Base-by-base conservation (phyloP, 2,113 vertebrate species). In the Gobius niger region DNA sequence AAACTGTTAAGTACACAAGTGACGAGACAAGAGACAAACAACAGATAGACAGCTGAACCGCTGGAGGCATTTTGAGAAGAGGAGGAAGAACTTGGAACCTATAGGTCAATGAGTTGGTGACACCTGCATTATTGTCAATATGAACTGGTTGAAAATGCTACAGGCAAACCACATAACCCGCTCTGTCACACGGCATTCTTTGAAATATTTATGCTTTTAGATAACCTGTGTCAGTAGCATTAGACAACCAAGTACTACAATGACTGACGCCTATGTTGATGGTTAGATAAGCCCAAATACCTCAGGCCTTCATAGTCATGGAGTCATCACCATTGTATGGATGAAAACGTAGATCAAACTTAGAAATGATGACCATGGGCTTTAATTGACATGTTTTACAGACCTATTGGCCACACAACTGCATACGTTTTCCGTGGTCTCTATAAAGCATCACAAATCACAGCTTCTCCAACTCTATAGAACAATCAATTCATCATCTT, bases 51-150 rank as follows among this genome's bases (percentile, higher is more conserved):
- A 66, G 41, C 46, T 24, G 44, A 10, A 41, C 15, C 51, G 70
- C 81, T 47, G 50, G 50, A 62, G 68, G 76, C 60, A n/a, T 11
- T 52, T 65, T 65, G 71, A 63, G 44, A 65, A 4, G 52, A 59
- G 1, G 24, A 24, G 24, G 24, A 65, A 82, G 56, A 64, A 83
- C 68, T 40, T 51, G 57, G 64, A 66, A 15, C 49, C 67, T 67
- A 44, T 67, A 47, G 75, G 78, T 77, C 52, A 69, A 41, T 0
- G 54, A 72, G 77, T 82, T 81, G 66, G 11, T 42, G 40, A 19
- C 63, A 67, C 47, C 64, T 69, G 53, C 42, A 56, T n/a, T 59
- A 51, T 59, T 72, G 50, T 49, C 13, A 18, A 42, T 15, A 24
- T 16, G 34, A 14, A 7, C 4, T 56, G 14, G 34, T 65, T 53